Percentiles rank a stretch among this genome's conserved stretches.
These are phyloP conservation scores for Cyphomyrmex costatus DNA, from an alignment of 1,140 invertebrate genomes.

Conservation along the genomic window DNA sequence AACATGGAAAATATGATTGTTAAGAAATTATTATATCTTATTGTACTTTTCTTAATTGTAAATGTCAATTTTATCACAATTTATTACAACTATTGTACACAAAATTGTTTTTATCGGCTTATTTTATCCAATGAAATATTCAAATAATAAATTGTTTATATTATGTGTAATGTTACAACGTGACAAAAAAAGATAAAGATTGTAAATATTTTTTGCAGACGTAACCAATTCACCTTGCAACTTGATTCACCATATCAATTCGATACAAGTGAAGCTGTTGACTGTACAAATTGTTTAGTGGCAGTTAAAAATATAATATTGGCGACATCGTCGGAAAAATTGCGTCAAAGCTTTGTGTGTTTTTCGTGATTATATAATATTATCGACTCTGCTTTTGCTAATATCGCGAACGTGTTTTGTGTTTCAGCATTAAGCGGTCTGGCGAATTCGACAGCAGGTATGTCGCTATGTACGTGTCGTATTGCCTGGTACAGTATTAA, in stretches of 20 bases:
- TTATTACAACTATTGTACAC: not conserved
- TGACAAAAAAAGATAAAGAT: not conserved
- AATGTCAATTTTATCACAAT: not conserved
- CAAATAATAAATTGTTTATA: not conserved
- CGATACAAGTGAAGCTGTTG: conserved; percentile 20
- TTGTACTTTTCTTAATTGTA: not conserved
- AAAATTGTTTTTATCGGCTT: not conserved
- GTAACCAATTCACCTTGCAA: not conserved
- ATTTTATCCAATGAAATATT: not conserved
- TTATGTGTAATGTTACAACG: not conserved
- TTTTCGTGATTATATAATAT: conserved; percentile 58
- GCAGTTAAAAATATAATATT: conserved; percentile 46
- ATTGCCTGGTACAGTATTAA: conserved; percentile 87
- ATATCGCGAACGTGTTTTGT: conserved; percentile 79
- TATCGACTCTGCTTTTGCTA: conserved; percentile 68
- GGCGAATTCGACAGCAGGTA: conserved; percentile 87
- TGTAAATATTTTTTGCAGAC: conserved; percentile 27
- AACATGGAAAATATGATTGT: not conserved
- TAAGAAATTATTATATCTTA: conserved; percentile 10
- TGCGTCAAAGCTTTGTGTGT: conserved; percentile 49
- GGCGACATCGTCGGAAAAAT: conserved; percentile 40
- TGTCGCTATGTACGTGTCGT: conserved; percentile 87
- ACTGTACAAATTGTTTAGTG: conserved; percentile 31
- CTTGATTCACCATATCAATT: conserved; percentile 32
- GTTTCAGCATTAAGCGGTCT: conserved; percentile 87